Evolutionary conservation across 2,888 invertebrate species (phyloP).

Genomic region (Ochropleura leucogaster): DNA sequence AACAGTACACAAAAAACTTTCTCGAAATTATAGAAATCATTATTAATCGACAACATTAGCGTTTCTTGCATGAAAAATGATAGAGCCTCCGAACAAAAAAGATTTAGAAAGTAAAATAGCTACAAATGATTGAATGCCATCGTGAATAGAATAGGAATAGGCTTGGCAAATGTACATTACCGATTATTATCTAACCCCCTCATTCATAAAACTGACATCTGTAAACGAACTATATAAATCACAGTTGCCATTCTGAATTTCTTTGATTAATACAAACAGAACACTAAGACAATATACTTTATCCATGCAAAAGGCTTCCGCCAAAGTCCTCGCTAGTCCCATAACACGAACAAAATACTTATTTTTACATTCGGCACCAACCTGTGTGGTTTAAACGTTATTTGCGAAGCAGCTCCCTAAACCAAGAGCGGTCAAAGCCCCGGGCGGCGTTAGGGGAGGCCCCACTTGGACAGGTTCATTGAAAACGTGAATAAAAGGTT

Average conservation of each 20-base stretch:
- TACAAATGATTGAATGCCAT: slow-evolving; percentile 31
- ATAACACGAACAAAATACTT: slow-evolving; percentile 10
- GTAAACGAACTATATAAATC: slow-evolving; percentile 13
- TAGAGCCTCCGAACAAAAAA: slow-evolving; percentile 30
- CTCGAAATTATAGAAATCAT: slow-evolving; percentile 29
- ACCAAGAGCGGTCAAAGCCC: slow-evolving; percentile 47
- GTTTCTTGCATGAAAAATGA: slow-evolving; percentile 45
- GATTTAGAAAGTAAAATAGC: slow-evolving; percentile 59
- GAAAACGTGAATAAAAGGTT: slow-evolving; percentile 59
- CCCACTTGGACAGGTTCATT: slow-evolving; percentile 42
- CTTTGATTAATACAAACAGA: not conserved
- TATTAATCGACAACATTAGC: slow-evolving; percentile 48
- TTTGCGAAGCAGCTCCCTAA: slow-evolving; percentile 23
- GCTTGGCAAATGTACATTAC: slow-evolving; percentile 26
- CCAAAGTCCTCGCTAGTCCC: not conserved
- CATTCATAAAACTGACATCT: slow-evolving; percentile 26
- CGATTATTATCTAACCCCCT: slow-evolving; percentile 40
- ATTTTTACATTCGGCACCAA: slow-evolving; percentile 9
- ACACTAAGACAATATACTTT: not conserved
- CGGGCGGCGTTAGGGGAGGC: slow-evolving; percentile 41
- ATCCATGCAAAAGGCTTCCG: not conserved
- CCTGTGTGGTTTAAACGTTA: slow-evolving; percentile 45
- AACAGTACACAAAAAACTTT: slow-evolving; percentile 28
- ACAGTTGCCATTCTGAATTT: not conserved
- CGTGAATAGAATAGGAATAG: slow-evolving; percentile 35